Conservation (phyloP, 2,888 invertebrate genomes). For the Amphipoea oculea region DNA sequence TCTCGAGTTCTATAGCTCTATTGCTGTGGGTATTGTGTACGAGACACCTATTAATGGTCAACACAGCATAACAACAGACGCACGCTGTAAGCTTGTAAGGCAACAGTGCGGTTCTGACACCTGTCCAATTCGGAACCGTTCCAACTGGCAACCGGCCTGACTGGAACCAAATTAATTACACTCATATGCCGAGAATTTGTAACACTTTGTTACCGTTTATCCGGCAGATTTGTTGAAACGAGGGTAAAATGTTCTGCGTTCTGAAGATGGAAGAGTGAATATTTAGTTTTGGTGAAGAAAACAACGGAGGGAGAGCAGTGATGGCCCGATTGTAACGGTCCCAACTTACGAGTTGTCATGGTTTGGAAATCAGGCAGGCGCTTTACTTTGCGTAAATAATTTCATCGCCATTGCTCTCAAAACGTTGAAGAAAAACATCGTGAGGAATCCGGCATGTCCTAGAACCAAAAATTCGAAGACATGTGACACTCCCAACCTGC, state of each 20-base stretch:
- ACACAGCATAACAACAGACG: background rate
- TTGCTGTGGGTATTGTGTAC: background rate
- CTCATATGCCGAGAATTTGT: conserved; percentile 3
- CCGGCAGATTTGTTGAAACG: too few relatives aligned
- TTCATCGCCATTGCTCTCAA: too few relatives aligned
- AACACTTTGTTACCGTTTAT: background rate
- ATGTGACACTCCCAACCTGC: too few relatives aligned
- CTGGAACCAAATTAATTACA: conserved; percentile 36
- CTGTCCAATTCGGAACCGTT: conserved; percentile 45
- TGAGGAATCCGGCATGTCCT: too few relatives aligned
- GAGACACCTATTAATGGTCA: conserved; percentile 9
- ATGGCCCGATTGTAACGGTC: background rate
- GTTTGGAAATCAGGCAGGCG: too few relatives aligned
- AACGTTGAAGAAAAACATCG: too few relatives aligned
- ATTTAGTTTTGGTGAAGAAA: background rate
- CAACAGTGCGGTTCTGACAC: conserved; percentile 33
- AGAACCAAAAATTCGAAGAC: too few relatives aligned
- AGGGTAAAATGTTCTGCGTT: background rate
- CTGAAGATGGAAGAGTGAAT: background rate
- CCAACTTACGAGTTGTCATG: too few relatives aligned
- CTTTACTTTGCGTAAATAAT: too few relatives aligned
- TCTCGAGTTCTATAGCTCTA: background rate
- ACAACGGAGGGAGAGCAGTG: background rate
- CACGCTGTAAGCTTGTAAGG: conserved; percentile 3
- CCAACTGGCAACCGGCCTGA: conserved; percentile 38